phyloP scores from a whole-genome alignment of 2,113 vertebrate genomes.

The Propithecus coquereli region DNA sequence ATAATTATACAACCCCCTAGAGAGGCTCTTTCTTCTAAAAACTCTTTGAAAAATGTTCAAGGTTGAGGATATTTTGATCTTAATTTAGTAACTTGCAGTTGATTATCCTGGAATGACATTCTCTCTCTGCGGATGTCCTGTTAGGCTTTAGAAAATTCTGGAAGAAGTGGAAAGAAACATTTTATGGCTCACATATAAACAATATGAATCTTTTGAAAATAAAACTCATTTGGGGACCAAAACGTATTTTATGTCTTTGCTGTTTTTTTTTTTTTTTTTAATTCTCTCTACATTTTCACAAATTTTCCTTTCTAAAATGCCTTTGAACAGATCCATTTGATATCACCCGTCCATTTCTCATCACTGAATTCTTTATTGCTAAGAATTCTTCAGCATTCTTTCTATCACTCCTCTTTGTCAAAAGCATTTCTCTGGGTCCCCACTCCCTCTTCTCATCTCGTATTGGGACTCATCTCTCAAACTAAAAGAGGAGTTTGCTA shows the following conservation, averaged over 20 bases:
- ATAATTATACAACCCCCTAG: slow-evolving; percentile 54
- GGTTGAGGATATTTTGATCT: slow-evolving; percentile 61
- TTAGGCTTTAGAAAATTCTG: slow-evolving; percentile 39
- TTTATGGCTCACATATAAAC: background rate
- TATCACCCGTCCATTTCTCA: background rate
- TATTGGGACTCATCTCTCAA: background rate
- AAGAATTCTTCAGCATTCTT: background rate
- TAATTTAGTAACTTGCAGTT: slow-evolving; percentile 65
- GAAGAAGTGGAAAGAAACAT: slow-evolving; percentile 11
- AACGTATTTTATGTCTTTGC: background rate
- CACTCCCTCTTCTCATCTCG: background rate
- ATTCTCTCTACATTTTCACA: background rate
- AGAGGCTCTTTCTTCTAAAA: slow-evolving; percentile 51
- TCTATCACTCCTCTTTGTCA: background rate
- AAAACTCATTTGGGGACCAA: background rate
- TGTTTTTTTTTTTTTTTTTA: background rate
- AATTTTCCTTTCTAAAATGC: background rate
- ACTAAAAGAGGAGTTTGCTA: background rate
- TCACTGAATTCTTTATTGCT: background rate
- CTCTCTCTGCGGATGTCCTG: slow-evolving; percentile 32
- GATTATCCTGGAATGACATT: slow-evolving; percentile 52
- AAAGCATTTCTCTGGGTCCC: background rate
- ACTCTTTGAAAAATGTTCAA: slow-evolving; percentile 64
- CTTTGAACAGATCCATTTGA: background rate
- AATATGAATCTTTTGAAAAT: background rate